Evolutionary conservation across 2,888 invertebrate species (phyloP).

Genomic region (Brassicogethes aeneus): DNA sequence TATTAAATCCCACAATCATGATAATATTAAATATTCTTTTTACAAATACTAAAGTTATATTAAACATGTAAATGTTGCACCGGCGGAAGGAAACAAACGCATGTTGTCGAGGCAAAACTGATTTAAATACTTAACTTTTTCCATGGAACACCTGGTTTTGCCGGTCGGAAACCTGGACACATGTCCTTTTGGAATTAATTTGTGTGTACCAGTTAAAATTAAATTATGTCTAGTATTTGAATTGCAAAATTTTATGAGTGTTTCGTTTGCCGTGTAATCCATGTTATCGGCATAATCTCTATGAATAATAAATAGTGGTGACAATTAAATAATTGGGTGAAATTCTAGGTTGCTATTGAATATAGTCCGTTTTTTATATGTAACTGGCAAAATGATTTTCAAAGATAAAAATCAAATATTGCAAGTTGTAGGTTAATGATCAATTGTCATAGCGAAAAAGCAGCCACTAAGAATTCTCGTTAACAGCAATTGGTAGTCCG

Average conservation of each 20-base stretch:
- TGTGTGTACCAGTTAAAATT: constrained; percentile 7
- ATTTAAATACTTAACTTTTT: constrained; percentile 19
- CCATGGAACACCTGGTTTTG: constrained; percentile 14
- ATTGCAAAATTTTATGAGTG: constrained; percentile 10
- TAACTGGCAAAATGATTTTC: too few species aligned
- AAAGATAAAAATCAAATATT: too few species aligned
- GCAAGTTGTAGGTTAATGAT: too few species aligned
- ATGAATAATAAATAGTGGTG: not conserved
- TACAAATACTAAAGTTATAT: constrained; percentile 3
- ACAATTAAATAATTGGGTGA: not conserved
- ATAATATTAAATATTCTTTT: constrained; percentile 26
- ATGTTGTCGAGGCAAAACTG: constrained; percentile 28
- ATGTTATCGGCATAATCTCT: constrained; percentile 6
- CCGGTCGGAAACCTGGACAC: constrained; percentile 20
- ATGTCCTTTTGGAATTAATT: constrained; percentile 18
- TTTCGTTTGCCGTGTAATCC: constrained; percentile 8
- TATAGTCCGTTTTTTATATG: too few species aligned
- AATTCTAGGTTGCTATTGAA: too few species aligned
- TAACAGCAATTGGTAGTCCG: too few species aligned
- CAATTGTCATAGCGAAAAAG: too few species aligned
- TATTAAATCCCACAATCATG: constrained; percentile 29
- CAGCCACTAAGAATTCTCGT: too few species aligned
- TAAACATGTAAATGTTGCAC: constrained; percentile 16
- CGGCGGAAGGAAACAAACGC: constrained; percentile 34
- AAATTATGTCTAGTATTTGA: constrained; percentile 11